These are phyloP conservation scores for Lochmaea capreae DNA, from an alignment of 2,888 invertebrate species.

Conservation along the genomic window DNA sequence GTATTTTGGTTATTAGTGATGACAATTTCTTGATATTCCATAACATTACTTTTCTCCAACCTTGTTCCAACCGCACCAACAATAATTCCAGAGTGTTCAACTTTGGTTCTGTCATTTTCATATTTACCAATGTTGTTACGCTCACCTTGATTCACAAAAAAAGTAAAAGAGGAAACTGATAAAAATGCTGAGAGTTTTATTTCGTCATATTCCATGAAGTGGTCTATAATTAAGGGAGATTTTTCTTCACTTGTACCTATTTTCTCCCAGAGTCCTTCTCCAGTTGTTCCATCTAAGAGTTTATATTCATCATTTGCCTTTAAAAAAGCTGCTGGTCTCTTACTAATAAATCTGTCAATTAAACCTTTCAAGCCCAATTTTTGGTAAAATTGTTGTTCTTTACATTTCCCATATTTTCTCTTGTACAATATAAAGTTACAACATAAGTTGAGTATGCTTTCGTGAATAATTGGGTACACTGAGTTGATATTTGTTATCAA, in stretches of 20 bases:
- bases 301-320: constrained; percentile 67
- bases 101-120: constrained; percentile 62
- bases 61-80: constrained; percentile 69
- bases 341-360: constrained; percentile 70
- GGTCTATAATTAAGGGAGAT: constrained; percentile 68
- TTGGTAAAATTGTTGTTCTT: constrained; percentile 66
- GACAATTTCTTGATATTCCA: constrained; percentile 73
- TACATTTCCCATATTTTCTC: constrained; percentile 55
- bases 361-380: constrained; percentile 70
- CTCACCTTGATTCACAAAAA: constrained; percentile 72
- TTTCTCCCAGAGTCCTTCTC: constrained; percentile 70
- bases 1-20: constrained; percentile 64
- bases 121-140: constrained; percentile 68
- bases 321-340: constrained; percentile 70
- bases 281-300: constrained; percentile 67
- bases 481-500: constrained; percentile 68
- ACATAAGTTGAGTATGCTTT: constrained; percentile 72
- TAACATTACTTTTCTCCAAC: constrained; percentile 67
- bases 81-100: constrained; percentile 64
- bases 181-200: constrained; percentile 73
- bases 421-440: constrained; percentile 76
- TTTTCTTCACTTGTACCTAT: constrained; percentile 70
- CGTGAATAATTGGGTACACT: constrained; percentile 77
- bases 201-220: constrained; percentile 74
- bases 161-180: constrained; percentile 70